phyloP scores from a whole-genome alignment of 2,797 vertebrate species.

The Alcedo atthis region DNA sequence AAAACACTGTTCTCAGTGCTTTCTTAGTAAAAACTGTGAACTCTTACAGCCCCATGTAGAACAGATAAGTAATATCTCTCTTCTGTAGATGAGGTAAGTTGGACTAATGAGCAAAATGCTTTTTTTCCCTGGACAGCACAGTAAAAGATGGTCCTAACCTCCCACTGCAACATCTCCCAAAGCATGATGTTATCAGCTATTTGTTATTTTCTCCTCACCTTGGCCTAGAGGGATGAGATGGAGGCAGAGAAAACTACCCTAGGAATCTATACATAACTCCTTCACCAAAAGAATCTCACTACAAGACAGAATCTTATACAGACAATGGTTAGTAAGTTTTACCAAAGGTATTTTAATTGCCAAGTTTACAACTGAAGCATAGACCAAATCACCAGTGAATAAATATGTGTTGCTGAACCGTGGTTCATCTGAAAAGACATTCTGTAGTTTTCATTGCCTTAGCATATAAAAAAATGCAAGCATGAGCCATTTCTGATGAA shows the following conservation, averaged over 20 bases:
- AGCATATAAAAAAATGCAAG: neutral
- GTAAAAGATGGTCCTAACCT: neutral
- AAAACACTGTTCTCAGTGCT: neutral
- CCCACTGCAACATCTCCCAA: neutral
- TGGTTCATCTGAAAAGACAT: neutral
- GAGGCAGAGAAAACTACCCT: slow-evolving; percentile 4
- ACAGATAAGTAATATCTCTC: slow-evolving; percentile 6
- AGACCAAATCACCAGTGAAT: neutral
- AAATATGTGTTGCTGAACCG: neutral
- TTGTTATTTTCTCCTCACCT: slow-evolving; percentile 53
- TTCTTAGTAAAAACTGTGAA: neutral
- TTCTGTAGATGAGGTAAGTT: neutral
- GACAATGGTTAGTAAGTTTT: neutral
- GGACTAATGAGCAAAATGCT: neutral
- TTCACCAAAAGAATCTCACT: neutral
- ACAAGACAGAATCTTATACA: neutral
- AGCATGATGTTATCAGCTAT: slow-evolving; percentile 5
- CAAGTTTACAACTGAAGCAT: neutral
- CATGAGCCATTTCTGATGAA: neutral
- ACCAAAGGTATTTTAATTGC: neutral
- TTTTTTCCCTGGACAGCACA: neutral
- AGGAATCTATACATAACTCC: neutral
- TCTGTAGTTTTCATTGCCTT: neutral
- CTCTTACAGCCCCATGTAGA: neutral
- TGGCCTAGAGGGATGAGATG: neutral